phyloP scores from a whole-genome alignment of 2,797 vertebrate genomes.

The Halcyon chelicuti region DNA sequence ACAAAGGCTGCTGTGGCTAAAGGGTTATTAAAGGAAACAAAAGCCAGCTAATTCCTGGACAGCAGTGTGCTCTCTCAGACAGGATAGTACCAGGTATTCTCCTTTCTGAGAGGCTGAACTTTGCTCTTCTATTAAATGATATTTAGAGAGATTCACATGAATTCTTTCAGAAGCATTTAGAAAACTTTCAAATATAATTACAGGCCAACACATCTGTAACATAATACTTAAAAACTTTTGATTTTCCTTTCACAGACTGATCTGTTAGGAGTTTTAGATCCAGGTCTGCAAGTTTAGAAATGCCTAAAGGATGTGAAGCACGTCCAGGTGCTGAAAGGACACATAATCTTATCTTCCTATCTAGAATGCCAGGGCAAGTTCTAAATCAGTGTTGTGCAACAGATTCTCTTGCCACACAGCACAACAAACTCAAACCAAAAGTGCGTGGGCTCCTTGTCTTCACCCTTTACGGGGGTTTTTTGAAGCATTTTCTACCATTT shows the following conservation, averaged over 20 bases:
- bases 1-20: background rate
- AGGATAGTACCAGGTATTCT: background rate
- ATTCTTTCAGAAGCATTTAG: background rate
- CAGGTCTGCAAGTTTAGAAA: background rate
- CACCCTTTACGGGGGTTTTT: background rate
- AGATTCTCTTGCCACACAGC: background rate
- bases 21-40: background rate
- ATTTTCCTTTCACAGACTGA: background rate
- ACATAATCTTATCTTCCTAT: background rate
- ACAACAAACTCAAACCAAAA: background rate
- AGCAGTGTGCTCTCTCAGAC: background rate
- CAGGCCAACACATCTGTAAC: background rate
- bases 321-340: background rate
- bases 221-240: background rate
- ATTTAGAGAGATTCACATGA: background rate
- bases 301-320: background rate
- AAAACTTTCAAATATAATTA: background rate
- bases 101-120: background rate
- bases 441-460: background rate
- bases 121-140: background rate
- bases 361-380: background rate
- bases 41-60: background rate
- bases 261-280: background rate
- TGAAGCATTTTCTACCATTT: background rate
- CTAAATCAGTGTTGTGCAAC: background rate